Base-by-base conservation (phyloP, 1,140 invertebrate species). In the Hylyphantes graminicola region DNA sequence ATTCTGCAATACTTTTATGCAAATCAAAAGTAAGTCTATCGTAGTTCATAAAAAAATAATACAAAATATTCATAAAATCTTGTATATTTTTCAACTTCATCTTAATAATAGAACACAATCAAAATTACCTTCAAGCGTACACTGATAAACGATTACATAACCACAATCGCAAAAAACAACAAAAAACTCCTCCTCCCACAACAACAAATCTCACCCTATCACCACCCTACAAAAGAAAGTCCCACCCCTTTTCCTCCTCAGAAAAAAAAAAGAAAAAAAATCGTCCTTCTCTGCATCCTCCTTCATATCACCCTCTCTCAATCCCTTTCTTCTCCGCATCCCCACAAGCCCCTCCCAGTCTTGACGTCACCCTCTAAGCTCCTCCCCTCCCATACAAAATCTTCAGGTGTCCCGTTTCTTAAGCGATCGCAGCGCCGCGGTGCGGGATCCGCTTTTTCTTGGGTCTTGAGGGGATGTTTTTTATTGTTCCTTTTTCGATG, bases 401-500 rank as follows among this genome's bases (percentile, higher is more conserved):
- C 77, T 80, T 80, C 77, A 80, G 77, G 77, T 80, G 77, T 17
- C 17, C 57, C 19, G 35, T 35, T 35, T 35, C 35, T 35, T 35
- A 5, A 5, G 35, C 35, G 53, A 73, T 50, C 19, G 50, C 48
- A 65, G 80, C 80, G 80, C 80, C 68, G 19, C 70, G 7, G 61
- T 35, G 51, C 80, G 68, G 80, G 7, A 15, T 48, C 53, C 51
- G 53, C 63, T 35, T 35, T 35, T 35, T 35, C 35, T 35, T 35
- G 35, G 5, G 35, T 1, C 35, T 54, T 12, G n/a, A 19, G 48
- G n/a, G 53, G 80, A 75, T 67, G 75, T 65, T 61, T 72, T 72
- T 74, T 83, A 35, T 35, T 35, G 74, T 83, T 75, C 61, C 59
- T 75, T 83, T 70, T 78, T 55, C 70, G 15, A 21, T 35, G 35